Percentiles rank a stretch among this genome's conserved stretches.
Conservation (phyloP, 2,888 invertebrate species). For the Melinaea marsaeus region DNA sequence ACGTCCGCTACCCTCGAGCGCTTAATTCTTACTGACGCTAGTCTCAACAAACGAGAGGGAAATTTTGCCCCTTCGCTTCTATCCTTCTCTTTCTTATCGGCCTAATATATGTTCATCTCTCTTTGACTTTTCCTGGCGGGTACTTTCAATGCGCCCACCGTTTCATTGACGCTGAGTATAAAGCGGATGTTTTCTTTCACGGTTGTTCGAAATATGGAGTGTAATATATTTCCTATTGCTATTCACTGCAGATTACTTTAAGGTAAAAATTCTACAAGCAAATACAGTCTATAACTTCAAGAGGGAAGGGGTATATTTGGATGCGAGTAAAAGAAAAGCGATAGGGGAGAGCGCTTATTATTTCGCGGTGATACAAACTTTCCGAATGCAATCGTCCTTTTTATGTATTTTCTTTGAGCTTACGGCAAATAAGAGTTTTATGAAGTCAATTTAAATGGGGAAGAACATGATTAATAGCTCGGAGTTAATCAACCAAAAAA, state of each 20-base stretch:
- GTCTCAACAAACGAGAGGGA: conserved; percentile 68
- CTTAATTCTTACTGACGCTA: conserved; percentile 51
- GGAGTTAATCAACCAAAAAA: conserved; percentile 1
- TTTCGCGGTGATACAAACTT: conserved; percentile 16
- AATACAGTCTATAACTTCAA: conserved; percentile 15
- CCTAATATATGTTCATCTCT: conserved; percentile 39
- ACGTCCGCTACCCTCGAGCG: conserved; percentile 43
- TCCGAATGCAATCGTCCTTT: conserved; percentile 16
- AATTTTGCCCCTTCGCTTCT: conserved; percentile 50
- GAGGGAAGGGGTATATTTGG: conserved; percentile 1
- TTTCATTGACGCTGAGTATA: conserved; percentile 61
- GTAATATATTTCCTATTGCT: conserved; percentile 36
- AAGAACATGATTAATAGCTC: conserved; percentile 13
- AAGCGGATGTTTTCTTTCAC: conserved; percentile 43
- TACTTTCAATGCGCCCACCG: conserved; percentile 58
- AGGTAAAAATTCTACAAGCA: conserved; percentile 7
- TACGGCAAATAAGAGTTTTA: conserved; percentile 16
- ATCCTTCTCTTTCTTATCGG: conserved; percentile 38
- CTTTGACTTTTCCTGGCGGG: conserved; percentile 44
- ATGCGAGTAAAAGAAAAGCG: background rate
- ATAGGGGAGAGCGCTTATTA: conserved; percentile 13
- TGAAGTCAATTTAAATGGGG: conserved; percentile 12
- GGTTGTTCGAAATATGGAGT: conserved; percentile 32
- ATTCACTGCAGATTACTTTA: conserved; percentile 21
- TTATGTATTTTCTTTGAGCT: conserved; percentile 17